Base-by-base conservation (phyloP, 2,888 invertebrate species). In the Thymelicus acteon region DNA sequence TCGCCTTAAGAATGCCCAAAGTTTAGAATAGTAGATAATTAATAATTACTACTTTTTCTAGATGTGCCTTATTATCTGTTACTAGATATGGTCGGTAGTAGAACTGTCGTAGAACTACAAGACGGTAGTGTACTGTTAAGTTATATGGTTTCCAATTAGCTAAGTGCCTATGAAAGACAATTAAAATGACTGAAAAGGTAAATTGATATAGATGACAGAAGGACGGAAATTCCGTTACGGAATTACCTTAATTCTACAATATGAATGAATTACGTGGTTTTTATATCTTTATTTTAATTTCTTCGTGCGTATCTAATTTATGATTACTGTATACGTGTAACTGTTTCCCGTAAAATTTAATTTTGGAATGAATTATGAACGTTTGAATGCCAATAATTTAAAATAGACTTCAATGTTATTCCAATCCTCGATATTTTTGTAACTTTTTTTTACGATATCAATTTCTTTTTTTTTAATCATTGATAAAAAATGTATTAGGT, bases 21-120 rank as follows among this genome's bases (percentile, higher is more conserved):
- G 71, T 71, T 60, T 71, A 71, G 71, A 71, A 65, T 54, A 65
- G 70, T 71, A 71, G 65, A 13, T 64, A 71, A 71, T 71, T n/a
- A 60, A 48, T 49, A 60, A 64, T 71, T 65, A 71, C 71, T 71
- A 71, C 71, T 60, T 71, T 65, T 65, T 71, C 71, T 71, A 71
- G 71, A 71, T 71, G 71, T 71, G 71, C 71, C 71, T 71, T 71
- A 71, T 44, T 60, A 52, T 40, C 60, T 10, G 10, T 44, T 60
- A 63, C 40, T 44, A 15, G 40, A 60, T 19, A 19, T 2, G 19
- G 24, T 65, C 60, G 44, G 49, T 58, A 40, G 44, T 40, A 64
- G 15, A 15, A 60, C 15, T 60, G 60, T 40, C 15, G 10, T 39
- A 40, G 19, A 40, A 60, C 15, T 40, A 60, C 8, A 40, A 39